Conservation (phyloP, 23 tunicate genomes). For the Halocynthia roretzi region DNA sequence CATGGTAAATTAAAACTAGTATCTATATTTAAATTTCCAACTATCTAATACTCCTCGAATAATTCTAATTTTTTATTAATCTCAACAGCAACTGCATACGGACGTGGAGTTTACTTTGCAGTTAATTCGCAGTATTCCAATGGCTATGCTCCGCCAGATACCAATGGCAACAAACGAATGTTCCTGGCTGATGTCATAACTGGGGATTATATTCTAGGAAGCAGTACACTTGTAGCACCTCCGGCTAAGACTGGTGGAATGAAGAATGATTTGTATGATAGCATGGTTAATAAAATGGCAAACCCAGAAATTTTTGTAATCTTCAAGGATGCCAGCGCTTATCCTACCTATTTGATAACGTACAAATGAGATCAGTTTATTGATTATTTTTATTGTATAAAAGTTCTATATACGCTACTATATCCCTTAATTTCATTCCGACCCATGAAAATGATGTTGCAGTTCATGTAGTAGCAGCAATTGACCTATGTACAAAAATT, state of each 20-base stretch:
- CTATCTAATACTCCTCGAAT: no score
- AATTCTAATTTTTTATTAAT: no score
- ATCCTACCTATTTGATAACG: slow-evolving; percentile 29
- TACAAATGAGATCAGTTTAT: background rate
- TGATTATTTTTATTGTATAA: no score
- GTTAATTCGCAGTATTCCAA: background rate
- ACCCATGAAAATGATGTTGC: no score
- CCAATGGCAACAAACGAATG: background rate
- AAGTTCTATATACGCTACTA: no score
- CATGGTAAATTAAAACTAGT: slow-evolving; percentile 25
- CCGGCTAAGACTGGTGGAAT: background rate
- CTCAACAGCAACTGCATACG: slow-evolving; percentile 7
- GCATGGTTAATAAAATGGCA: slow-evolving; percentile 24
- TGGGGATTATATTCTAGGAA: slow-evolving; percentile 7
- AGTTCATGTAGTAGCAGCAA: no score
- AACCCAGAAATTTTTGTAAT: slow-evolving; percentile 38
- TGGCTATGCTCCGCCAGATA: background rate
- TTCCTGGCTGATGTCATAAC: slow-evolving; percentile 16
- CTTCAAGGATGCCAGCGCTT: slow-evolving; percentile 58
- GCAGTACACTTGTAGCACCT: background rate
- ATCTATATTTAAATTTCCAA: background rate
- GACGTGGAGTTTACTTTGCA: slow-evolving; percentile 22
- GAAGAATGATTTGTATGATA: slow-evolving; percentile 29
- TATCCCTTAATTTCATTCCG: no score
- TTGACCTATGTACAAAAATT: no score